Evolutionary conservation across 2,888 invertebrate genomes (phyloP).

Genomic region (Hololepta plana): DNA sequence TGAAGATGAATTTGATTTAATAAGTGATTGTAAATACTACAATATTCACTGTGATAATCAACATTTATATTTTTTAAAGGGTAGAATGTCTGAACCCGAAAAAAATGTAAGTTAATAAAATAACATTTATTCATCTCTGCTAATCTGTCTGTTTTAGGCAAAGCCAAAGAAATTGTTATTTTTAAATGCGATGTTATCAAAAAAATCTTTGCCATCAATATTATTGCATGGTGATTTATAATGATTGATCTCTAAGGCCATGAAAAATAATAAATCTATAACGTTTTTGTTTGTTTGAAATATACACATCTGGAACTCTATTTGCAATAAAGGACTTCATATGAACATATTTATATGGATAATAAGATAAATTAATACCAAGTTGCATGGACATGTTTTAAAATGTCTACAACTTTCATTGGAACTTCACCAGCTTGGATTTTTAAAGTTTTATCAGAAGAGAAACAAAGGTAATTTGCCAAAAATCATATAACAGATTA

Average conservation of each 20-base stretch:
- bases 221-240: slow-evolving; percentile 11
- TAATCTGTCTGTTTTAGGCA: slow-evolving; percentile 12
- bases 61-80: slow-evolving; percentile 25
- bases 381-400: no score
- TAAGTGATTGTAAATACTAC: slow-evolving; percentile 31
- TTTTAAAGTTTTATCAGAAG: slow-evolving; percentile 6
- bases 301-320: no score
- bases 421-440: slow-evolving; percentile 6
- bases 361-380: slow-evolving; percentile 2
- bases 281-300: no score
- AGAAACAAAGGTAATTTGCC: no score
- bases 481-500: no score
- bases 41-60: slow-evolving; percentile 25
- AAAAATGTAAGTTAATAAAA: slow-evolving; percentile 24
- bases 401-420: slow-evolving; percentile 8
- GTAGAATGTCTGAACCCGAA: slow-evolving; percentile 25
- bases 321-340: slow-evolving; percentile 3
- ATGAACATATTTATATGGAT: background rate
- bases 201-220: slow-evolving; percentile 10
- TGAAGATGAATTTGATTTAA: slow-evolving; percentile 23
- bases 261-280: slow-evolving; percentile 6
- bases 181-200: slow-evolving; percentile 12
- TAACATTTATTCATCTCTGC: background rate
- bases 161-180: slow-evolving; percentile 10
- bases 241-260: background rate